These are phyloP conservation scores for Lagenorhynchus albirostris DNA, from an alignment of 2,113 vertebrate genomes.

Conservation along the genomic window DNA sequence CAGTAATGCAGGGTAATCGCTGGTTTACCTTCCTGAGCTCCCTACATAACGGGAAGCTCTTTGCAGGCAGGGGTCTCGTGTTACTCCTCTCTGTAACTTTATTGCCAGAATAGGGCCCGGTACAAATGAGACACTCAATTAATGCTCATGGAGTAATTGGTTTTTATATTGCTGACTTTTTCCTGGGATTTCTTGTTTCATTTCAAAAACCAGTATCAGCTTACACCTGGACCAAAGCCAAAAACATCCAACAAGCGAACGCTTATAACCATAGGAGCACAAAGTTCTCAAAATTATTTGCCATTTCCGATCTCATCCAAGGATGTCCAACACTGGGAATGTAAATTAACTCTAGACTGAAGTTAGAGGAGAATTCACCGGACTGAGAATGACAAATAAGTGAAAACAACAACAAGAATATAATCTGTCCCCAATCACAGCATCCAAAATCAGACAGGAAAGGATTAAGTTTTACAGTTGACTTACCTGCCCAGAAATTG, in stretches of 20 bases:
- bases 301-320: conserved; percentile 24
- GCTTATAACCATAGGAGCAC: not conserved
- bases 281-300: not conserved
- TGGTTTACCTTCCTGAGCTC: not conserved
- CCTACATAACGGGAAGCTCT: not conserved
- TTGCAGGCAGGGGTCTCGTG: not conserved
- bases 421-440: conserved; percentile 33
- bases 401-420: not conserved
- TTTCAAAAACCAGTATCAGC: not conserved
- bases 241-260: not conserved
- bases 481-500: conserved; percentile 50
- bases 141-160: not conserved
- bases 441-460: conserved; percentile 45
- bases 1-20: not conserved
- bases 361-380: conserved; percentile 10
- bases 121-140: not conserved
- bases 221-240: conserved; percentile 19
- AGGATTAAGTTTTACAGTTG: conserved; percentile 35
- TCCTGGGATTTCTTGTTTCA: not conserved
- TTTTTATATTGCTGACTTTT: not conserved
- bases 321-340: not conserved
- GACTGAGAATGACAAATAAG: conserved; percentile 36
- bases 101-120: not conserved
- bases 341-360: conserved; percentile 2
- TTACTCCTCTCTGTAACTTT: not conserved